Evolutionary conservation across 2,797 vertebrate genomes (phyloP).

Genomic region (Tenualosa ilisha): DNA sequence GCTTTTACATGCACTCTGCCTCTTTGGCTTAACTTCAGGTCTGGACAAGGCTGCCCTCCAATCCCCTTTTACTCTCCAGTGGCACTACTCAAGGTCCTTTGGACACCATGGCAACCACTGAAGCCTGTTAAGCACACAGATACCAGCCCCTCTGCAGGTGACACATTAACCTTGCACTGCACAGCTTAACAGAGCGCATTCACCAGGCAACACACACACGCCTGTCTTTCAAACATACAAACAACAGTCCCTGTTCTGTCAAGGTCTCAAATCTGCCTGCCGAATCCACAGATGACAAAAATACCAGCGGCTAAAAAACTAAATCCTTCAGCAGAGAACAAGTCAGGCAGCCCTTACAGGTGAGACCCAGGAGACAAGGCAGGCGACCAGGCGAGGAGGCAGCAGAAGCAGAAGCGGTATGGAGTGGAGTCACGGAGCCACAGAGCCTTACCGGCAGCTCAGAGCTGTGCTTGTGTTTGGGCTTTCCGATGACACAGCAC

Average conservation of each 20-base stretch:
- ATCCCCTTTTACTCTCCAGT: not conserved
- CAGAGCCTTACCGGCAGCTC: not conserved
- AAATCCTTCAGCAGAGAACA: not conserved
- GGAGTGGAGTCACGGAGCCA: not conserved
- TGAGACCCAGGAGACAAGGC: not conserved
- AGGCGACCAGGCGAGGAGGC: no score
- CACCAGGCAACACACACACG: slow-evolving; percentile 29
- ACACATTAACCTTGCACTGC: slow-evolving; percentile 60
- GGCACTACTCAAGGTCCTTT: slow-evolving; percentile 32
- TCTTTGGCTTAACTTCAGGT: not conserved
- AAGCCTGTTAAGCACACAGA: slow-evolving; percentile 53
- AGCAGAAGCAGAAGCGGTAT: not conserved
- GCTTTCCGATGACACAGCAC: slow-evolving; percentile 42
- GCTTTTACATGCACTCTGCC: not conserved
- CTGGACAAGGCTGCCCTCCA: not conserved
- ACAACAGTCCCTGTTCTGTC: slow-evolving; percentile 54
- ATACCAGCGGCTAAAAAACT: not conserved
- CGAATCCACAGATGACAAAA: not conserved
- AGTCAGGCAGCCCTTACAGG: not conserved
- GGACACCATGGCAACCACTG: slow-evolving; percentile 52
- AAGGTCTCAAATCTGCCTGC: not conserved
- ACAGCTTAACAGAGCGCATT: not conserved
- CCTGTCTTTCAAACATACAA: slow-evolving; percentile 49
- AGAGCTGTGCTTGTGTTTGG: slow-evolving; percentile 16
- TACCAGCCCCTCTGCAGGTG: slow-evolving; percentile 47